A percentile compares a stretch with the other conserved stretches of the same genome.
Conservation (phyloP, 2,113 vertebrate species). For the Perca fluviatilis region DNA sequence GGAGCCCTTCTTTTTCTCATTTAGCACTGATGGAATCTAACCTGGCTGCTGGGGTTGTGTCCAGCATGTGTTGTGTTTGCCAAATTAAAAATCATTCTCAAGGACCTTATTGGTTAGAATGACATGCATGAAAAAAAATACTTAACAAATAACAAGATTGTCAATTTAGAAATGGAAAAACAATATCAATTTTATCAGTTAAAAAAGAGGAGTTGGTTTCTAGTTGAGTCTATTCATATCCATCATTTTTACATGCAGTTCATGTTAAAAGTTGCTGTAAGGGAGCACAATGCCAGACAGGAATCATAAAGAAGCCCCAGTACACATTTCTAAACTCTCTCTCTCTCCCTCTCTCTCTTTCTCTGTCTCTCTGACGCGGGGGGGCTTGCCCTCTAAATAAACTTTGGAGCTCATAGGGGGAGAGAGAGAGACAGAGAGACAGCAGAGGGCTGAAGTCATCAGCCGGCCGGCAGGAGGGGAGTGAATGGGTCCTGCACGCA, state of each 20-base stretch:
- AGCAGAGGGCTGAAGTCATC: conserved; percentile 84
- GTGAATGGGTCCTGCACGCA: conserved; percentile 79
- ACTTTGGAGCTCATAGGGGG: conserved; percentile 79
- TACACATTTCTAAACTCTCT: not conserved
- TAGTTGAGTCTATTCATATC: not conserved
- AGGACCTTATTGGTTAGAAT: not conserved
- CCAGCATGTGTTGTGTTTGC: not conserved
- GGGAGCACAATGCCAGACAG: conserved; percentile 10
- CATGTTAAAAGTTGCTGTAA: conserved; percentile 2
- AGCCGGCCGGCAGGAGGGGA: conserved; percentile 76
- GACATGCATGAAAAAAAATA: not conserved
- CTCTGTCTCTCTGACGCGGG: conserved; percentile 70
- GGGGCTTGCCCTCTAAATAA: conserved; percentile 87
- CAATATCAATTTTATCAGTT: not conserved
- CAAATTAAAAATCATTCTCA: not conserved
- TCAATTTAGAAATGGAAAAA: not conserved
- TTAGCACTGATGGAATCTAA: not conserved
- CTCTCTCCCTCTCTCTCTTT: conserved; percentile 39
- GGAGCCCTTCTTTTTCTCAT: not conserved
- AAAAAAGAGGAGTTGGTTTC: not conserved
- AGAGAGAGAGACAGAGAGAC: conserved; percentile 69
- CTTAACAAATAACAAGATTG: not conserved
- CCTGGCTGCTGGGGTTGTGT: not conserved
- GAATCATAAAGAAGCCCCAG: conserved; percentile 23
- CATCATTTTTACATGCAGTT: not conserved